phyloP scores from a whole-genome alignment of 1,140 invertebrate species.

The Bradynema listronoti region DNA sequence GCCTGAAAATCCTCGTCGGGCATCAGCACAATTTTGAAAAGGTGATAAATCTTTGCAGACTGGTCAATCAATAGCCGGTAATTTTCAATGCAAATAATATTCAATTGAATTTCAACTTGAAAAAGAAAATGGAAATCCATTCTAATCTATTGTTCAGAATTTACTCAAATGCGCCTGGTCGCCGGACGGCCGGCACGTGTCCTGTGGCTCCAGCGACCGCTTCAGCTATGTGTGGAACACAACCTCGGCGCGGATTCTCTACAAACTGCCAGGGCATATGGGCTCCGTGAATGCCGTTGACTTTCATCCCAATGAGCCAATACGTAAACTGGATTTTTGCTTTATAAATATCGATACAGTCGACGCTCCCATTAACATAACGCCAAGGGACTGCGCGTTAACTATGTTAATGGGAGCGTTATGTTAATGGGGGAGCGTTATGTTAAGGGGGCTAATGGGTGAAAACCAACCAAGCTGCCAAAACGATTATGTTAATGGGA shows the following conservation, averaged over 20 bases:
- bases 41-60: conserved; percentile 11
- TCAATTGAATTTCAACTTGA: too few relatives aligned
- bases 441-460: too few relatives aligned
- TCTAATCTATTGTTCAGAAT: conserved; percentile 63
- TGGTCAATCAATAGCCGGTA: conserved; percentile 63
- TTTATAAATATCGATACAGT: too few relatives aligned
- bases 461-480: too few relatives aligned
- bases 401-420: too few relatives aligned
- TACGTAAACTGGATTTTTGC: conserved; percentile 64
- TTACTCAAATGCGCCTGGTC: conserved; percentile 81
- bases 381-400: too few relatives aligned
- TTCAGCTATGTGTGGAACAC: conserved; percentile 97
- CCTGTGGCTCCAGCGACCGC: conserved; percentile 85
- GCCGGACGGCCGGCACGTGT: conserved; percentile 71
- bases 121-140: conserved; percentile 2
- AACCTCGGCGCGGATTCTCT: conserved; percentile 75
- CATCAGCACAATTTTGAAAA: conserved; percentile 97
- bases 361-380: too few relatives aligned
- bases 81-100: conserved; percentile 16
- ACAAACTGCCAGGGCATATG: conserved; percentile 94
- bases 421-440: too few relatives aligned
- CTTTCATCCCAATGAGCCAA: conserved; percentile 89
- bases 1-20: conserved; percentile 82
- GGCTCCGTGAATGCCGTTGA: conserved; percentile 92
- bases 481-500: too few relatives aligned